Percentiles rank a stretch among this genome's conserved stretches.
phyloP scores from a whole-genome alignment of 2,797 vertebrate species.

The Salmo trutta region DNA sequence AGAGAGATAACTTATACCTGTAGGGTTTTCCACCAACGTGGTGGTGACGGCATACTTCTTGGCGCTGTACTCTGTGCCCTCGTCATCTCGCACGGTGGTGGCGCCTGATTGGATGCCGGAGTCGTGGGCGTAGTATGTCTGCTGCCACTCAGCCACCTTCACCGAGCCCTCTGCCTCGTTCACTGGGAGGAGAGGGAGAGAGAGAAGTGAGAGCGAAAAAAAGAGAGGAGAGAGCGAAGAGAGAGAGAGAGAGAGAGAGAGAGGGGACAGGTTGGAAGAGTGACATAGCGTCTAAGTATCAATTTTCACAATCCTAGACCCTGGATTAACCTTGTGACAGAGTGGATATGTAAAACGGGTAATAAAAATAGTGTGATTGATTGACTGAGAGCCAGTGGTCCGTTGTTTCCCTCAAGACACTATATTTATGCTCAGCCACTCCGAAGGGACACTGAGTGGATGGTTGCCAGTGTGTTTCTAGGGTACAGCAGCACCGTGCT shows the following conservation, averaged over 20 bases:
- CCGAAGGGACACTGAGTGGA: background rate
- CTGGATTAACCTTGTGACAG: too few species aligned
- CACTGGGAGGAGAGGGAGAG: constrained; percentile 50
- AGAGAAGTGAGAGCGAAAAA: background rate
- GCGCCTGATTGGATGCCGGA: constrained; percentile 93
- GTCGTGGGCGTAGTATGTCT: constrained; percentile 87
- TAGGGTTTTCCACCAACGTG: constrained; percentile 72
- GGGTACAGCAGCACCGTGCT: too few species aligned
- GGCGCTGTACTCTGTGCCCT: constrained; percentile 72
- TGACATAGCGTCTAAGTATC: too few species aligned
- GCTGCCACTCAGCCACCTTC: constrained; percentile 95
- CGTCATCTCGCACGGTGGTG: constrained; percentile 88
- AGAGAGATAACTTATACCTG: constrained; percentile 56
- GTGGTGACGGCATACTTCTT: constrained; percentile 82
- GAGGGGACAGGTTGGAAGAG: too few species aligned
- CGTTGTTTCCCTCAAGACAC: too few species aligned
- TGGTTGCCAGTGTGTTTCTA: too few species aligned
- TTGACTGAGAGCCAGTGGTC: too few species aligned
- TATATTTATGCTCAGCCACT: too few species aligned
- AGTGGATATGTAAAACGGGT: too few species aligned
- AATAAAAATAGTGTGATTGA: too few species aligned
- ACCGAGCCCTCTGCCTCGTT: constrained; percentile 81
- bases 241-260: background rate
- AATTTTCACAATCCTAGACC: too few species aligned
- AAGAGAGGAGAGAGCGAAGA: too few species aligned